Evolutionary conservation across 2,797 vertebrate genomes (phyloP).

Genomic region (Typhlichthys eigenmanni): DNA sequence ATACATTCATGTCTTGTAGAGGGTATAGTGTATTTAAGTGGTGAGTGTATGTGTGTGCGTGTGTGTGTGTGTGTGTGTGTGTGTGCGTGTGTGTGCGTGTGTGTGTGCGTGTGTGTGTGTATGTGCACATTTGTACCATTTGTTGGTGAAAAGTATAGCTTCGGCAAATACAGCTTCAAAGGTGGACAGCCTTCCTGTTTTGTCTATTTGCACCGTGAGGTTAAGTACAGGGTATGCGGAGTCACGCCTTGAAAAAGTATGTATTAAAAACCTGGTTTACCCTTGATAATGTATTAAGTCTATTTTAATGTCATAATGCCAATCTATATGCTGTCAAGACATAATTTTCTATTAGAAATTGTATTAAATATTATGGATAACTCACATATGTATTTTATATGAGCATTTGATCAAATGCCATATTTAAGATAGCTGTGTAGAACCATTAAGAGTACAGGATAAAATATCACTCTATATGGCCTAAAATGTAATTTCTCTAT

Average conservation of each 20-base stretch:
- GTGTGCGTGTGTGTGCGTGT: not conserved
- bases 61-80: too few species aligned
- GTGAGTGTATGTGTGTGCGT: too few species aligned
- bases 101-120: not conserved
- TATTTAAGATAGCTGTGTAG: too few species aligned
- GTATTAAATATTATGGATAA: too few species aligned
- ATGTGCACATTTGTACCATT: not conserved
- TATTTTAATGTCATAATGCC: too few species aligned
- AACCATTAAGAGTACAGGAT: not conserved
- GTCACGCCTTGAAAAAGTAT: not conserved
- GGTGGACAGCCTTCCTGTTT: conserved; percentile 48
- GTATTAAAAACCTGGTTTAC: not conserved
- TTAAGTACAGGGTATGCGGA: conserved; percentile 11
- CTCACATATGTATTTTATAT: too few species aligned
- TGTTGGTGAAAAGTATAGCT: conserved; percentile 20
- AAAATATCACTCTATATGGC: not conserved
- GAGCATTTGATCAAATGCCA: too few species aligned
- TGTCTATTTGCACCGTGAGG: conserved; percentile 33
- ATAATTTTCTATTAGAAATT: too few species aligned
- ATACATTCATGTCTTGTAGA: too few species aligned
- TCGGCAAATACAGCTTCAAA: conserved; percentile 32
- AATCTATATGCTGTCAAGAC: too few species aligned
- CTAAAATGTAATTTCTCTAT: not conserved
- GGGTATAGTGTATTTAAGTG: too few species aligned
- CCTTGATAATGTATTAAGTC: too few species aligned